phyloP scores from a whole-genome alignment of 30 jellyfish, hydroid and myxozoan genomes.

The Cassiopea xamachana region DNA sequence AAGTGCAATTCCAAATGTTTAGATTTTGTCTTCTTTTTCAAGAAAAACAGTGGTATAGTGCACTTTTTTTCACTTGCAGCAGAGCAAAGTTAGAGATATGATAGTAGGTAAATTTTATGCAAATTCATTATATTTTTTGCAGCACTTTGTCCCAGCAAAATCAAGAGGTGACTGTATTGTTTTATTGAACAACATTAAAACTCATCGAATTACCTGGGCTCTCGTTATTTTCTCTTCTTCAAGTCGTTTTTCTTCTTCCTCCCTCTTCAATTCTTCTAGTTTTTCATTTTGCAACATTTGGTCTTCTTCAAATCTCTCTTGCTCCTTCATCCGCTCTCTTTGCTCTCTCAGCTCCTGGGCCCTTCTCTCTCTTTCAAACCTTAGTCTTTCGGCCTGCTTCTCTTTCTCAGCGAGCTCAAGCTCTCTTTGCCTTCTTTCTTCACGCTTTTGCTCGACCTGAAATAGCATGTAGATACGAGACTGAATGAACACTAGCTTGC shows the following conservation, averaged over 20 bases:
- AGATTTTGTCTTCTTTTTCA: too few species aligned
- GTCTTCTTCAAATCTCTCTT: conserved; percentile 51
- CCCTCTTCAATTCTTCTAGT: conserved; percentile 20
- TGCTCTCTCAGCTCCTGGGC: conserved; percentile 46
- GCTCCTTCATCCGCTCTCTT: conserved; percentile 51
- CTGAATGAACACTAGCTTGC: too few species aligned
- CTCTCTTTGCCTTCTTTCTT: conserved; percentile 67
- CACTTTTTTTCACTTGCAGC: too few species aligned
- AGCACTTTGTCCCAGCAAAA: neutral
- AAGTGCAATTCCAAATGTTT: too few species aligned
- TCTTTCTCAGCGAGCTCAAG: conserved; percentile 71
- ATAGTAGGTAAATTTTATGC: too few species aligned
- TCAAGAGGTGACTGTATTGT: too few species aligned
- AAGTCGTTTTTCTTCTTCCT: conserved; percentile 66
- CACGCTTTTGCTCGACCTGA: conserved; percentile 80
- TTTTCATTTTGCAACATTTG: conserved; percentile 29
- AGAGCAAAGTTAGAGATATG: too few species aligned
- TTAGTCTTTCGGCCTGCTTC: conserved; percentile 50
- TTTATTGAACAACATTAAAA: neutral
- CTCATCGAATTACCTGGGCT: conserved; percentile 43
- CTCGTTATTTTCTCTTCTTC: conserved; percentile 64
- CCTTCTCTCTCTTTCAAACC: conserved; percentile 51
- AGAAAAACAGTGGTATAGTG: too few species aligned
- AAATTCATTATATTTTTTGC: too few species aligned
- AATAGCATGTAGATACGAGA: too few species aligned